Evolutionary conservation across 53 echinoderm and acorn worm genomes (phyloP), one percentile per base, ranked within the genome.

Genomic region (Temnopleurus reevesii): DNA sequence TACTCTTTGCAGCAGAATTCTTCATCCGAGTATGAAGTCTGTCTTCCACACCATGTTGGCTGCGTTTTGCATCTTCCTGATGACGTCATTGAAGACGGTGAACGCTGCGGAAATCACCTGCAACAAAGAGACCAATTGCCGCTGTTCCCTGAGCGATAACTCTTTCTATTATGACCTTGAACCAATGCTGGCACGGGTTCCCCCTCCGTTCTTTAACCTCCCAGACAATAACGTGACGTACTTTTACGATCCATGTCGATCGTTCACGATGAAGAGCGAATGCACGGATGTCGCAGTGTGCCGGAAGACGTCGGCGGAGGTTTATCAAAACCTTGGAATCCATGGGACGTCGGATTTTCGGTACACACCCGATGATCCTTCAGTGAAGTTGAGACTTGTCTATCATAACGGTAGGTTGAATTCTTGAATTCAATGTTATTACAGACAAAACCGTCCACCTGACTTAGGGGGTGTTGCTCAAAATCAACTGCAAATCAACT

Each of bases 171-270:
- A 55, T 26, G 90, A 92, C 35, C 41, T 92, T 30, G 58, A 19
- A 55, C 59, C 81, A 0, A 65, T 92, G 71, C 49, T 89, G 19
- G 57, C 44, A 8, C 56, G 35, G 8, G 90, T 55, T 15, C 9
- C 28, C 10, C 59, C 77, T 2, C 92, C 89, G 15, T 83, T 76
- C 26, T 90, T 81, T 34, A 81, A 21, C 2, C 17, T 45, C 55
- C 2, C 13, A 12, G 33, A 15, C 5, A n/a, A 33, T 21, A 38
- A 53, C 44, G 76, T 90, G 7, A 90, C 84, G 19, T 92, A 92
- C 47, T 76, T 53, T 4, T 92, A 89, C 47, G 92, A 92, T 83
- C 92, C 92, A 2, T 92, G 92, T 76, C 43, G 89, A 27, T 55
- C 53, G 3, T 92, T 92, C 58, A 64, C 59, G 3, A 34, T 30